Conservation (phyloP, 2,888 invertebrate species). For the Tenthredo amoena region DNA sequence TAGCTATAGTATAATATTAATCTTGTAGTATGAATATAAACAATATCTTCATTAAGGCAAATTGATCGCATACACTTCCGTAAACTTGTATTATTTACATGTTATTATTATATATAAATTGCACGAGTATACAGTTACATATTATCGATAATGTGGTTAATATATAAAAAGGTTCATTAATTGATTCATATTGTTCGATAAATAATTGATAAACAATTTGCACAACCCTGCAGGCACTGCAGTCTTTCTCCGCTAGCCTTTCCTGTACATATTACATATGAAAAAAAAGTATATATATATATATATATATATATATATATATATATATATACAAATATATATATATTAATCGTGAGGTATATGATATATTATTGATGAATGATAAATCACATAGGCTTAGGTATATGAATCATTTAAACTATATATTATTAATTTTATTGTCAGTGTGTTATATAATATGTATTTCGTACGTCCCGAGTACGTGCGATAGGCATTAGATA, state of each 20-base stretch:
- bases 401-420: constrained; percentile 28
- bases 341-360: constrained; percentile 18
- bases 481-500: constrained; percentile 52
- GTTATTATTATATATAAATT: constrained; percentile 19
- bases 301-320: not conserved
- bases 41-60: constrained; percentile 32
- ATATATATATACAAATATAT: not conserved
- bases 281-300: not conserved
- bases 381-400: constrained; percentile 25
- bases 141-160: constrained; percentile 30
- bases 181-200: constrained; percentile 45
- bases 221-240: constrained; percentile 42
- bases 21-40: constrained; percentile 34
- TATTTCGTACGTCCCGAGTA: constrained; percentile 40
- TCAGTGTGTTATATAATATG: constrained; percentile 42
- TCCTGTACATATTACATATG: constrained; percentile 43
- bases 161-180: constrained; percentile 20
- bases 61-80: constrained; percentile 42
- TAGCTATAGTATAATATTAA: constrained; percentile 28
- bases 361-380: constrained; percentile 19
- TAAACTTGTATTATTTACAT: constrained; percentile 45
- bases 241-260: constrained; percentile 51
- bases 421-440: constrained; percentile 46
- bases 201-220: constrained; percentile 39
- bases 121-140: constrained; percentile 21